Percentiles rank a stretch among this genome's conserved stretches.
Conservation (phyloP, 64 coral and sea anemone genomes). For the Anthopleura sola region DNA sequence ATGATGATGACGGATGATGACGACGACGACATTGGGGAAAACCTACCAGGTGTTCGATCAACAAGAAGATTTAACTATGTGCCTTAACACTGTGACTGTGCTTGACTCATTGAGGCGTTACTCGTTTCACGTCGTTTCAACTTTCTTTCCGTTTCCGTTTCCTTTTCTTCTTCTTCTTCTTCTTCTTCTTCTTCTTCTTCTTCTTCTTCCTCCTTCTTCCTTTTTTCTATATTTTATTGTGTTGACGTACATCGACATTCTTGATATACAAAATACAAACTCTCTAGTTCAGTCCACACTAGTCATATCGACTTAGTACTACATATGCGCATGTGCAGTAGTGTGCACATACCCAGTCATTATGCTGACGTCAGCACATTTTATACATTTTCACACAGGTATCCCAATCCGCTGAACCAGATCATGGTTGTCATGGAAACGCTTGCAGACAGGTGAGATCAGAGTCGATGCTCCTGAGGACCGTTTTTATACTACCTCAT, state of each 20-base stretch:
- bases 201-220: background rate
- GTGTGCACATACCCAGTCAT: background rate
- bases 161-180: background rate
- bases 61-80: too few species aligned
- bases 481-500: background rate
- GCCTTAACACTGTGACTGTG: too few species aligned
- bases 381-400: background rate
- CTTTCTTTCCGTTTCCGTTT: too few species aligned
- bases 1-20: too few species aligned
- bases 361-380: background rate
- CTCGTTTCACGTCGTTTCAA: too few species aligned
- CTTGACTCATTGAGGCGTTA: too few species aligned
- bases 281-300: too few species aligned
- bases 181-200: background rate
- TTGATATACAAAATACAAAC: too few species aligned
- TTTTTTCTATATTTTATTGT: background rate
- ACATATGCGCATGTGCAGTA: background rate
- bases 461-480: background rate
- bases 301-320: too few species aligned
- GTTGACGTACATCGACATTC: too few species aligned
- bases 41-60: too few species aligned
- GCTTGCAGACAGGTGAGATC: background rate
- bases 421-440: background rate
- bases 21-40: too few species aligned
- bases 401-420: background rate